Evolutionary conservation across 2,797 vertebrate species (phyloP), one percentile per base, ranked within the genome.

Genomic region (Poeciliopsis paucimaculata): DNA sequence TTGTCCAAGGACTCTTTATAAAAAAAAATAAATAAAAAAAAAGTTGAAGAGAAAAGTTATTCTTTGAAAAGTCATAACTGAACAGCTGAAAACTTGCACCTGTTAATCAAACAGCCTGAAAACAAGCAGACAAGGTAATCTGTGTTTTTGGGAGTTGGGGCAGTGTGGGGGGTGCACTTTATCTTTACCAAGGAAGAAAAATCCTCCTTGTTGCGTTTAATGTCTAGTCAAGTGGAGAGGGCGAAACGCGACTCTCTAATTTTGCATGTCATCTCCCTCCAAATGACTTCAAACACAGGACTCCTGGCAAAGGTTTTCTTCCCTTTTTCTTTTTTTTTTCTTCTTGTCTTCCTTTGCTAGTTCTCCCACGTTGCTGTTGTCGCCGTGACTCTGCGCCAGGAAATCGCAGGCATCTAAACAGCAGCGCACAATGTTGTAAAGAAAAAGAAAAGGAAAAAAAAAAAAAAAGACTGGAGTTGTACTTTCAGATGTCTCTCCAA

Each of bases 401-500:
- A 93, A 94, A 92, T 90, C 89, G 82, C 78, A 57, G 85, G 87
- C 93, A 93, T 95, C 92, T 94, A 86, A 94, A 94, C 91, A 90
- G 87, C 91, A 82, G 88, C 90, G 46, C 84, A 90, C 91, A 92
- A 90, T 93, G 89, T 93, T 83, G 91, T 90, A 89, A 91, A 49
- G n/a, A 31, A 75, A 55, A 26, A 49, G 8, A 23, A 51, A 41
- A 13, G 7, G 20, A 26, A 47, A 10, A 49, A 34, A 49, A 6
- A 34, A 45, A 72, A 92, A 90, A 87, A 89, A 90, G 94, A 92
- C 90, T 88, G 88, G 92, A 95, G 94, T 96, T 94, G 92, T 92
- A 94, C 91, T 95, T 94, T 96, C 94, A 95, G 95, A 96, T 95
- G 95, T 94, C 91, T 93, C 90, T 96, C 95, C 95, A 96, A 95